These are phyloP conservation scores for Scleropages formosus DNA, from an alignment of 2,797 vertebrate species.

Conservation along the genomic window DNA sequence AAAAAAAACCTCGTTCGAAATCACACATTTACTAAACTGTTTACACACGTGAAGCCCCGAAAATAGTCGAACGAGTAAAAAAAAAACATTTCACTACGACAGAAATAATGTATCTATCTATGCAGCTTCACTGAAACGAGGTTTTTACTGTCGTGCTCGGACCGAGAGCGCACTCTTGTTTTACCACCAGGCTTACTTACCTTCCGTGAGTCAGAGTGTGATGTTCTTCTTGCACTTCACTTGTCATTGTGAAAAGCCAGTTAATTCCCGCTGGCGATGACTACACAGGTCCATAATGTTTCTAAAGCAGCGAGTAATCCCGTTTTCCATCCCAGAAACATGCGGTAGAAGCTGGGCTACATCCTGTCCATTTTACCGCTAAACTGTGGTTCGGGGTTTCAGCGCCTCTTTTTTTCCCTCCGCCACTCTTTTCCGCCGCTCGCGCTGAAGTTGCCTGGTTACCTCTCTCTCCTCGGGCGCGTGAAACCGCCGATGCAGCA, in stretches of 20 bases:
- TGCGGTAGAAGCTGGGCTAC: constrained; percentile 60
- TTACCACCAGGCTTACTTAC: constrained; percentile 63
- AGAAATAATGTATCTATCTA: no score
- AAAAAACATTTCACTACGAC: no score
- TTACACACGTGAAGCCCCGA: no score
- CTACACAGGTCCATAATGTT: constrained; percentile 59
- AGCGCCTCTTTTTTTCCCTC: constrained; percentile 61
- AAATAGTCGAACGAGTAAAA: no score
- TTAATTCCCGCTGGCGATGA: constrained; percentile 45
- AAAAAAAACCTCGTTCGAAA: no score
- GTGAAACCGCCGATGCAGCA: constrained; percentile 65
- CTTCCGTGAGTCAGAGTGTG: constrained; percentile 58
- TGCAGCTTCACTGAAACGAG: neutral
- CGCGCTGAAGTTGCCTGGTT: constrained; percentile 60
- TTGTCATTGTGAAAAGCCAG: constrained; percentile 67
- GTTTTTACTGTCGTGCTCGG: constrained; percentile 8
- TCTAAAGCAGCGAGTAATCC: constrained; percentile 64
- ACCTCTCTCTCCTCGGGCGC: constrained; percentile 66
- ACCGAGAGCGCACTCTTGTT: constrained; percentile 19
- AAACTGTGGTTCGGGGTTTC: constrained; percentile 68
- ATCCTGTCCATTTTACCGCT: constrained; percentile 67
- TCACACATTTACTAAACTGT: no score
- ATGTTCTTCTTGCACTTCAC: constrained; percentile 72
- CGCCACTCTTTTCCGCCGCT: constrained; percentile 48
- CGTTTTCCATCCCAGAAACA: constrained; percentile 69